Base-by-base conservation (phyloP, 2,113 vertebrate genomes). In the Caranx ignobilis region DNA sequence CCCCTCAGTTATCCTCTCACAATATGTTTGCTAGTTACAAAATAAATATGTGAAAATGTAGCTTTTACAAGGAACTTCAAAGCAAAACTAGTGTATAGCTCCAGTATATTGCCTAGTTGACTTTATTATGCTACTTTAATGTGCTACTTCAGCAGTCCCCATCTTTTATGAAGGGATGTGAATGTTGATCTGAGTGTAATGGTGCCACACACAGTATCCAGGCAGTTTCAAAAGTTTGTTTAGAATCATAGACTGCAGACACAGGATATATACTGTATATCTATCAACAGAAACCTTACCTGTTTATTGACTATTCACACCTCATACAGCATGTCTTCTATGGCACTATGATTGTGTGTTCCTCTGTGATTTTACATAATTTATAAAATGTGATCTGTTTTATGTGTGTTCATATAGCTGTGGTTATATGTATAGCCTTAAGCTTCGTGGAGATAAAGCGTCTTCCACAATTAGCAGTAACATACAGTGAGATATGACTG, bases 11-110 rank as follows among this genome's bases (percentile, higher is more conserved):
- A 83, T 77, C 52, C 70, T 19, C 65, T 19, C 79, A 71, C 66
- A 85, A 73, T 81, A 64, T 88, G 84, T 87, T 83, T 78, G 69
- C 59, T 81, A 54, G 60, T 74, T 35, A 84, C 63, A 66, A 54
- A 50, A 74, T 34, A 83, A 79, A 84, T 84, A 74, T n/a, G 26
- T 60, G n/a, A 56, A 64, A 31, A 66, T 9, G 9, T 4, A 12
- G 43, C n/a, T 57, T 71, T 43, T 4, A 47, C 11, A 43, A 77
- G 31, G 43, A 2, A 7, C 16, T 60, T 64, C 55, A 11, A 55
- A 59, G 43, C 3, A 15, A 43, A 68, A 50, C 41, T 0, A 35
- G 6, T 10, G 13, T 41, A 6, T 37, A 31, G 65, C 60, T 59
- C 6, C 62, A 32, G 1, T 55, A 4, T 9, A n/a, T 47, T 11